Percentiles rank a stretch among this genome's conserved stretches.
phyloP scores from a whole-genome alignment of 1,140 invertebrate genomes.

The Latrodectus geometricus region DNA sequence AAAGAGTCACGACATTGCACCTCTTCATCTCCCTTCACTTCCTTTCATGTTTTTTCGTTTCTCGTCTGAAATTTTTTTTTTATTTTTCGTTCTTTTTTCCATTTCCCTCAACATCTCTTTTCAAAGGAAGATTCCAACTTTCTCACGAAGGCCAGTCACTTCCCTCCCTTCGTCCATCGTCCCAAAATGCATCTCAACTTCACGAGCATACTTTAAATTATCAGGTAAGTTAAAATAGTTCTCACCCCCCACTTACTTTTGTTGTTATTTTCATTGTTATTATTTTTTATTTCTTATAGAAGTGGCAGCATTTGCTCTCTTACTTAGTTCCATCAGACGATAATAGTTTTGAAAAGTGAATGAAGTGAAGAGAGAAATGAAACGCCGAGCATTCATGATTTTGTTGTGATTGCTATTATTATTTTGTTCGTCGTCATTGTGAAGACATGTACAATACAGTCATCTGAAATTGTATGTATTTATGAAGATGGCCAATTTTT shows the following conservation, averaged over 20 bases:
- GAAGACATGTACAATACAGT: constrained; percentile 2
- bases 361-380: constrained; percentile 22
- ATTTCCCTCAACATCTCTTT: neutral
- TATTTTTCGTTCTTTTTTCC: neutral
- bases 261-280: neutral
- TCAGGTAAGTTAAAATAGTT: constrained; percentile 35
- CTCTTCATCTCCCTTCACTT: constrained; percentile 22
- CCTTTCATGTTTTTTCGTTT: constrained; percentile 9
- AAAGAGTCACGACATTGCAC: constrained; percentile 45
- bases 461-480: neutral
- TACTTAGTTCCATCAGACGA: constrained; percentile 9
- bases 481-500: too few species aligned
- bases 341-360: constrained; percentile 24
- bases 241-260: neutral
- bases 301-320: neutral
- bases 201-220: constrained; percentile 33
- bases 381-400: constrained; percentile 11
- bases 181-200: neutral
- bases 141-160: constrained; percentile 4
- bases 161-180: neutral
- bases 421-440: neutral
- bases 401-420: constrained; percentile 12
- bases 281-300: constrained; percentile 1
- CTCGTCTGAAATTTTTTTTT: neutral
- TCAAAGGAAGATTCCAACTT: constrained; percentile 25